Base-by-base conservation (phyloP, 2,113 vertebrate species). In the Dendrocopos noguchii region DNA sequence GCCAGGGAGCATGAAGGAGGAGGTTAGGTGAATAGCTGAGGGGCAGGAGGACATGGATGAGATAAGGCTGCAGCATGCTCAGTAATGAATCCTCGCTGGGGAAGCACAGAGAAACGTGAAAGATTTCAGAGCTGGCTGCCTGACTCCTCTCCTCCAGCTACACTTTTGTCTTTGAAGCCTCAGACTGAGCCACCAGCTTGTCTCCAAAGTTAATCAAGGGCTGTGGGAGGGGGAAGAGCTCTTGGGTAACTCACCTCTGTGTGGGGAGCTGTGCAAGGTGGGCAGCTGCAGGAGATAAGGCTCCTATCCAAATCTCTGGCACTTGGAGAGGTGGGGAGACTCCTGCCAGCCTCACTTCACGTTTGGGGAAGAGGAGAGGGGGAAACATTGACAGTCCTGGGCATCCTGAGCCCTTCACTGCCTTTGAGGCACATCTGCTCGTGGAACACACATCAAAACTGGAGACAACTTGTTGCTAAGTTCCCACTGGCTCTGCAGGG, bases 71-170 rank as follows among this genome's bases (percentile, higher is more conserved):
- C 55, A 8, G 65, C 5, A 4, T 14, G 47, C 39, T 19, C 55
- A 66, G 50, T 20, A 6, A 52, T 17, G 66, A 86, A 61, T 75
- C 53, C 87, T 72, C 82, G 59, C 75, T 76, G 74, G 76, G 65
- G 31, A 60, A 80, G 60, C 44, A 42, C 28, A 34, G 74, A 56
- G 31, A 65, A 44, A 77, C 90, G 7, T 64, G 72, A 33, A 80
- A 82, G 36, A 21, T 71, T 85, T 75, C 67, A 2, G 81, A 89
- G 57, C 67, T 56, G 47, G 8, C 83, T 93, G 74, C 20, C 70
- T 64, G 74, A 75, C 71, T 90, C 66, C 66, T 85, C 87, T 60
- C 63, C 72, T 93, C 57, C 56, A 88, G 92, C 82, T 33, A 83
- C 59, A 70, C 67, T 7, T 9, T 15, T 42, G 6, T 9, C 63